These are phyloP conservation scores for Helogale parvula DNA, from an alignment of 2,113 vertebrate species.

Conservation along the genomic window DNA sequence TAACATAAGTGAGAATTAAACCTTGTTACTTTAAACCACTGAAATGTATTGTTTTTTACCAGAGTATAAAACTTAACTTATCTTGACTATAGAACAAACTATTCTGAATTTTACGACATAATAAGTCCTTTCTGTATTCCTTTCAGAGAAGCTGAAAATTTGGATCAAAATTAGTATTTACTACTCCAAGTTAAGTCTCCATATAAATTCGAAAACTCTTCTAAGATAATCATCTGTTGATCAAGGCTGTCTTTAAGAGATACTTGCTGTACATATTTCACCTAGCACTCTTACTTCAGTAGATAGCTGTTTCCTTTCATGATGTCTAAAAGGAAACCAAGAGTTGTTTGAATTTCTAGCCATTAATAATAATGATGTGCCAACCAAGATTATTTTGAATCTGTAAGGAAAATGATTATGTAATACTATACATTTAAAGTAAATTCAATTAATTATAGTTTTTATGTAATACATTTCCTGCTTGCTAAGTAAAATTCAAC, in stretches of 20 bases:
- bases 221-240: neutral
- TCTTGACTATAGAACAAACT: neutral
- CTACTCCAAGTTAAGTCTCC: neutral
- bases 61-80: neutral
- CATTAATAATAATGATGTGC: neutral
- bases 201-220: neutral
- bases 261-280: neutral
- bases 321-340: neutral
- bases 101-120: neutral
- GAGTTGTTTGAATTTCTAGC: neutral
- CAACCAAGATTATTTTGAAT: neutral
- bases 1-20: neutral
- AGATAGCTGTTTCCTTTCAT: neutral
- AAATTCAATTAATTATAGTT: neutral
- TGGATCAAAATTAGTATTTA: neutral
- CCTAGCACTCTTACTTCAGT: neutral
- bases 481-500: neutral
- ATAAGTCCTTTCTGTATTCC: neutral
- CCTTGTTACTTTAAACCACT: neutral
- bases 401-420: neutral
- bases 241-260: neutral
- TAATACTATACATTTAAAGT: neutral
- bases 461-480: neutral
- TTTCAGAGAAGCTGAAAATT: neutral
- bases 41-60: neutral